Evolutionary conservation across 1,140 invertebrate species (phyloP).

Genomic region (Dendroctonus ponderosae): DNA sequence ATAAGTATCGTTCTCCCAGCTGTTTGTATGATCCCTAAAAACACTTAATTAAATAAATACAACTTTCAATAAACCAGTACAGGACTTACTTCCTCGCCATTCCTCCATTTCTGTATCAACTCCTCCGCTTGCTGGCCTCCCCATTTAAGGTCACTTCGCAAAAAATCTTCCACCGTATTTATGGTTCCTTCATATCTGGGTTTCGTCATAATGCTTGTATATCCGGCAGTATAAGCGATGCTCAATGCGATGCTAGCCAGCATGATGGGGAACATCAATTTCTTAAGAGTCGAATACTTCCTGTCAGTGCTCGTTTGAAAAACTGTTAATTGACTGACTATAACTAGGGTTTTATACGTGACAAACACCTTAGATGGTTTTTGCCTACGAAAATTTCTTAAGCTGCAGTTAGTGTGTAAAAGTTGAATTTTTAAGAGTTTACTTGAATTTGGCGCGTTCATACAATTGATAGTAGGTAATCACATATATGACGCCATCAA

Average conservation of each 20-base stretch:
- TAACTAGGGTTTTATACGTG: neutral
- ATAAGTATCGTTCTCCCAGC: conserved; percentile 6
- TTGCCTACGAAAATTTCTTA: neutral
- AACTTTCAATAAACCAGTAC: neutral
- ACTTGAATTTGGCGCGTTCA: neutral
- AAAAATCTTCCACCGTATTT: conserved; percentile 39
- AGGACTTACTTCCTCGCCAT: neutral
- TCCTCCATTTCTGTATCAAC: conserved; percentile 10
- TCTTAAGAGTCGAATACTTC: neutral
- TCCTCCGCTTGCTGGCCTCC: conserved; percentile 33
- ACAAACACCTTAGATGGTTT: neutral
- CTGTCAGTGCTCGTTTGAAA: neutral
- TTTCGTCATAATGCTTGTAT: conserved; percentile 58
- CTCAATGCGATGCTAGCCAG: conserved; percentile 49
- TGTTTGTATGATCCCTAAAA: conserved; percentile 9
- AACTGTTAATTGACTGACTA: neutral
- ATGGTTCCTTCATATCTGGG: conserved; percentile 47
- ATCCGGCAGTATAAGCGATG: conserved; percentile 55
- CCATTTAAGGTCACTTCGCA: conserved; percentile 35
- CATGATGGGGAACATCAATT: neutral
- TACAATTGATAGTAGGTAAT: neutral
- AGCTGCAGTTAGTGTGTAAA: neutral
- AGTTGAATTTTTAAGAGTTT: too few species aligned
- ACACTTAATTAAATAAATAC: neutral
- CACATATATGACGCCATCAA: neutral